Evolutionary conservation across 1,140 invertebrate genomes (phyloP), one percentile per base, ranked within the genome.

Genomic region (Sitophilus oryzae): DNA sequence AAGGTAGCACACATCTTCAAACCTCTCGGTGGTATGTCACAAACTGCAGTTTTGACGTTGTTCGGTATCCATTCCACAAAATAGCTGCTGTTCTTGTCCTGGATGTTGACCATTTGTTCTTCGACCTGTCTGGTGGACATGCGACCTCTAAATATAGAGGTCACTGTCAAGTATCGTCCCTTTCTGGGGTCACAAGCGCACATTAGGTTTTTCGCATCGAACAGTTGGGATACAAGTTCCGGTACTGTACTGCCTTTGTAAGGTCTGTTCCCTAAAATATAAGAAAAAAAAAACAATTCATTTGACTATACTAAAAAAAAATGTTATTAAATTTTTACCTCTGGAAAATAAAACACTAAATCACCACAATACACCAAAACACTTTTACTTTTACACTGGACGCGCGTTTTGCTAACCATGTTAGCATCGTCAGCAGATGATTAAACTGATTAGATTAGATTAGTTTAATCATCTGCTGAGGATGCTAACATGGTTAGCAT

Each of bases 1-100:
- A 84, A 83, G 0, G 83, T 85, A 2, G 81, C 78, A 1, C 80
- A 79, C 79, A 84, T 84, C 58, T 83, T 84, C 4, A 85, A 66
- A 0, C 83, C 83, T 25, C 77, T 72, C 0, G 82, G 82, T 2
- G 81, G 78, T 41, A 83, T 81, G 59, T 82, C 79, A 63, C 79
- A 81, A 2, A 82, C 78, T 0, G 84, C 84, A 0, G 78, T 77
- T 60, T 82, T 82, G 1, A 81, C 74, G 57, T 81, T 81, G 60
- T 79, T 82, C 0, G 80, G 85, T 59, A 88, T 86, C 84, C 85
- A 88, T 68, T 88, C 84, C 22, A 87, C 83, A 63, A 86, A 88
- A 71, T 86, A 86, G 49, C 41, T 41, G 36, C 59, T 65, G 68
- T 86, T 86, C 68, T 86, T 87, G 67, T 83, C 82, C 66, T 86